Percentiles rank a stretch among this genome's conserved stretches.
Evolutionary conservation across 2,797 vertebrate species (phyloP).

Genomic region (Sebastes aleutianus): DNA sequence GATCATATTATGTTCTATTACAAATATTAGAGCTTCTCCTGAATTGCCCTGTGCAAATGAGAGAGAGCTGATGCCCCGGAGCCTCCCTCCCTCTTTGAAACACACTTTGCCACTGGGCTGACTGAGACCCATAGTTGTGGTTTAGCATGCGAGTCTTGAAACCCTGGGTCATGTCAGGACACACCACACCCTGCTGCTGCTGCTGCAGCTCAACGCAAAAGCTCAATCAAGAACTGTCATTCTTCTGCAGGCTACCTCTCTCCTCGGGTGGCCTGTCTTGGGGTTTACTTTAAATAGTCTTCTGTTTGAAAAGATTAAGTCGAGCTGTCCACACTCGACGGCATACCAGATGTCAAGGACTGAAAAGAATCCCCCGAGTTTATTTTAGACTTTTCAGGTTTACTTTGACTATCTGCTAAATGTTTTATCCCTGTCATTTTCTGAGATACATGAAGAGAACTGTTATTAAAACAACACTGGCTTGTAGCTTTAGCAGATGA

Average conservation of each 20-base stretch:
- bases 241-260: constrained; percentile 21
- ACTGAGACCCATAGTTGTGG: constrained; percentile 65
- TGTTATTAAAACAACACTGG: neutral
- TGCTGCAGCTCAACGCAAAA: constrained; percentile 30
- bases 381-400: constrained; percentile 15
- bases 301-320: constrained; percentile 35
- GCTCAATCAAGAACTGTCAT: constrained; percentile 53
- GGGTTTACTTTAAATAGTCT: constrained; percentile 34
- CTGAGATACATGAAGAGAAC: neutral
- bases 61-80: constrained; percentile 28
- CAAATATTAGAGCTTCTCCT: constrained; percentile 42
- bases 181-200: constrained; percentile 59
- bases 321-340: neutral
- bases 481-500: constrained; percentile 9
- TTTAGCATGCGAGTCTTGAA: constrained; percentile 56
- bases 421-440: constrained; percentile 9
- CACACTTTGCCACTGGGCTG: constrained; percentile 44
- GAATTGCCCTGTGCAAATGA: constrained; percentile 58
- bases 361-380: neutral
- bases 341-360: constrained; percentile 20
- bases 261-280: constrained; percentile 43
- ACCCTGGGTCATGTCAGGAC: constrained; percentile 64
- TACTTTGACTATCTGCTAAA: constrained; percentile 5
- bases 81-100: constrained; percentile 24
- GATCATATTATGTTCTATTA: constrained; percentile 53